Evolutionary conservation across 2,888 invertebrate species (phyloP).

Genomic region (Belgica antarctica): DNA sequence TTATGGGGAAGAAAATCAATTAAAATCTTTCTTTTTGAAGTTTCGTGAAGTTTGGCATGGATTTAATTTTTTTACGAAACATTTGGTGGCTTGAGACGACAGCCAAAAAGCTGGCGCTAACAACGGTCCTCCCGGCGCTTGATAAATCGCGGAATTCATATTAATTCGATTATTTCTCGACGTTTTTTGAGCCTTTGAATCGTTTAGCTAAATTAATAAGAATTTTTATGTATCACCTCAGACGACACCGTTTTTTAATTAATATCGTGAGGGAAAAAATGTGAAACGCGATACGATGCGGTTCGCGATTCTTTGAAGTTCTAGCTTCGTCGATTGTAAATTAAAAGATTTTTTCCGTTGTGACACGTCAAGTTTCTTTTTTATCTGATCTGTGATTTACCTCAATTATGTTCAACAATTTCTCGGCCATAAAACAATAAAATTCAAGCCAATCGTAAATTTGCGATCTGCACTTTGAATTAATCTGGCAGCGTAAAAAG

Average conservation of each 20-base stretch:
- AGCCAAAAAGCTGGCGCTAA: conserved; percentile 8
- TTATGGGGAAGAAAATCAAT: neutral
- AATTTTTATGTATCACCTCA: conserved; percentile 23
- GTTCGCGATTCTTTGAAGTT: conserved; percentile 5
- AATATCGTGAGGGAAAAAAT: conserved; percentile 16
- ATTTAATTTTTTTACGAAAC: neutral
- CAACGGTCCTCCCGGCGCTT: conserved; percentile 4
- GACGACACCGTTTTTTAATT: conserved; percentile 2
- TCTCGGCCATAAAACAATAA: neutral
- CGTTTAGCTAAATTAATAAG: conserved; percentile 15
- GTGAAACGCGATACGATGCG: neutral
- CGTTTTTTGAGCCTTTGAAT: too few species aligned
- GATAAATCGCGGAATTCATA: conserved; percentile 25
- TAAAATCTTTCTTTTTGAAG: neutral
- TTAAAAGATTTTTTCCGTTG: neutral
- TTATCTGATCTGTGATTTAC: neutral
- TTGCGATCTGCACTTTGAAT: neutral
- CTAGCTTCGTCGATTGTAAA: neutral
- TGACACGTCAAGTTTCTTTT: neutral
- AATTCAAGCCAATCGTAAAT: neutral
- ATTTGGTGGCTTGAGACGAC: neutral
- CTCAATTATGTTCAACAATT: neutral
- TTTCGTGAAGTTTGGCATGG: neutral
- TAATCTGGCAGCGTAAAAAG: neutral
- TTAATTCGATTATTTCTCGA: neutral